Conservation (phyloP, 2,888 invertebrate species). For the Clitarchus hookeri region DNA sequence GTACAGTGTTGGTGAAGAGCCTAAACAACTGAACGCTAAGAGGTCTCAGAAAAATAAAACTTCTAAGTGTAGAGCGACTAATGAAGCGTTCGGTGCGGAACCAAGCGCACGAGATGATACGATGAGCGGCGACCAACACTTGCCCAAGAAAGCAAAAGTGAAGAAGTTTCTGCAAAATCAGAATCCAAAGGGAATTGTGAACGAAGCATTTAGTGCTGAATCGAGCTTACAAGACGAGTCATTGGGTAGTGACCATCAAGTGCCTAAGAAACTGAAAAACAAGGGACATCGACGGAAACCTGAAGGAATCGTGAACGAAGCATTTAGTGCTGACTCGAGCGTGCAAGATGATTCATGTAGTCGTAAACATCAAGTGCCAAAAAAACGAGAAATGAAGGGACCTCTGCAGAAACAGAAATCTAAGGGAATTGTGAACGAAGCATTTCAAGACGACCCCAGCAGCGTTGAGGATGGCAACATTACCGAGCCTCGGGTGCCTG, state of each 20-base stretch:
- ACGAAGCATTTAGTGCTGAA: not conserved
- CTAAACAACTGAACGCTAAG: not conserved
- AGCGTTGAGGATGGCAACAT: not conserved
- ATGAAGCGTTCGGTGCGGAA: not conserved
- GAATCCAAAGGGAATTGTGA: not conserved
- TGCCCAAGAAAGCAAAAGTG: not conserved
- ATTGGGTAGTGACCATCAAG: not conserved
- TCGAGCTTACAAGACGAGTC: not conserved
- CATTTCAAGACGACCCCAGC: not conserved
- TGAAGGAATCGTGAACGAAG: not conserved
- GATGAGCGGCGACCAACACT: not conserved
- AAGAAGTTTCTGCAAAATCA: not conserved
- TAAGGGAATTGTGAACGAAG: slow-evolving; percentile 15
- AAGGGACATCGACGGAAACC: not conserved
- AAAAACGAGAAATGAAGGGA: not conserved
- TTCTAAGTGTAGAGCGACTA: not conserved
- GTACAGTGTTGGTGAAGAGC: not conserved
- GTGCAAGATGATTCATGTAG: not conserved
- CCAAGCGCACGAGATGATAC: not conserved
- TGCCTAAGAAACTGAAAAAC: not conserved
- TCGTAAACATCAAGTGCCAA: not conserved
- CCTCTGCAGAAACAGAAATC: not conserved
- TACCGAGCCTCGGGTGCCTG: no score
- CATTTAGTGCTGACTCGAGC: not conserved
- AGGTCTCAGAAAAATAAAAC: not conserved